Percentiles rank a stretch among this genome's conserved stretches.
These are phyloP conservation scores for Lycophotia porphyrea DNA, from an alignment of 2,888 invertebrate species.

Conservation along the genomic window DNA sequence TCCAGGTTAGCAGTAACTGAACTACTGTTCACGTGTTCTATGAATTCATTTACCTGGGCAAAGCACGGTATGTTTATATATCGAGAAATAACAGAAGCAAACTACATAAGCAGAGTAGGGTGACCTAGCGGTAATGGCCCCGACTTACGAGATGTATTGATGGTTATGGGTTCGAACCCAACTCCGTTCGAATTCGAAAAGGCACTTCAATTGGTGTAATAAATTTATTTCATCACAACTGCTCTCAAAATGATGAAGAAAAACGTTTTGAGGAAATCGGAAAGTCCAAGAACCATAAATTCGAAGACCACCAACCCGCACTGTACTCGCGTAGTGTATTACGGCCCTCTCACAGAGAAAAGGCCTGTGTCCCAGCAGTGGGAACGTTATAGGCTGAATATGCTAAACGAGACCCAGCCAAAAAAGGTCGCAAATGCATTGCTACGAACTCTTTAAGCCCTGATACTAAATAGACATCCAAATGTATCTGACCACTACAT, in stretches of 20 bases:
- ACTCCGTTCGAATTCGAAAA: neutral
- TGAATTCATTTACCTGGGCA: slow-evolving; percentile 88
- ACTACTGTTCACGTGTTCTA: slow-evolving; percentile 90
- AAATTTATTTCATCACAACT: neutral
- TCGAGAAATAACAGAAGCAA: no score
- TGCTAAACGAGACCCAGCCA: neutral
- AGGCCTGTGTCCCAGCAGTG: neutral
- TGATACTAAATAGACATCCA: neutral
- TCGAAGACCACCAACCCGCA: neutral
- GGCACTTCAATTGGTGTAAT: neutral
- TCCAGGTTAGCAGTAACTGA: slow-evolving; percentile 95
- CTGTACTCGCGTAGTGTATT: neutral
- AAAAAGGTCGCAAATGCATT: neutral
- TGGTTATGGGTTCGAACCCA: neutral
- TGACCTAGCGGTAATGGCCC: no score
- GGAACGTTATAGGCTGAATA: neutral
- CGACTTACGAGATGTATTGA: neutral
- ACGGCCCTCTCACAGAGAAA: neutral
- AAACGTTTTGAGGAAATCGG: neutral
- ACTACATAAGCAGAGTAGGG: neutral
- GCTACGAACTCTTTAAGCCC: neutral
- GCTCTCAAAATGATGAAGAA: neutral
- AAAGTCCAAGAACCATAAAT: neutral
- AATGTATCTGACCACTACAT: slow-evolving; percentile 3
- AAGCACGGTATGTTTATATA: neutral